phyloP scores from a whole-genome alignment of 1,140 invertebrate species.

The Aricia agestis region DNA sequence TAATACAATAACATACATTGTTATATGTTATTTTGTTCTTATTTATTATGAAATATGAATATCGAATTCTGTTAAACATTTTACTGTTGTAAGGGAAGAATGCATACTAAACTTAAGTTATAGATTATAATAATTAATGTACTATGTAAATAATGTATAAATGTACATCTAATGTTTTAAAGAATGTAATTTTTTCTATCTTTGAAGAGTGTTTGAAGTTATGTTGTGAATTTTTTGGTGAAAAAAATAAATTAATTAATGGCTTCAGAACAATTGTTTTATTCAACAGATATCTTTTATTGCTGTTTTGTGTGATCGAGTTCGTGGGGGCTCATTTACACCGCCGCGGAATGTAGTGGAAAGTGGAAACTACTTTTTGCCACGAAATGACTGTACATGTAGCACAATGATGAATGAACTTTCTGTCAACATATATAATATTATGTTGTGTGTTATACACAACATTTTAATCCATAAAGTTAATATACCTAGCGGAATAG shows the following conservation, averaged over 20 bases:
- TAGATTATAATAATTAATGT: background rate
- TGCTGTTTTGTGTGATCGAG: too few relatives aligned
- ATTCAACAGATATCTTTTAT: background rate
- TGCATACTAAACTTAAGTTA: slow-evolving; percentile 1
- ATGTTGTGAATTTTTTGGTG: slow-evolving; percentile 28
- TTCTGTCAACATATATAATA: too few relatives aligned
- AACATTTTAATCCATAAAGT: too few relatives aligned
- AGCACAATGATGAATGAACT: too few relatives aligned
- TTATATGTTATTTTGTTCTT: background rate
- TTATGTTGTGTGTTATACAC: too few relatives aligned
- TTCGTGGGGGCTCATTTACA: too few relatives aligned
- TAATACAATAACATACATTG: background rate
- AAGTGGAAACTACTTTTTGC: too few relatives aligned
- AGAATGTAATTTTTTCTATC: slow-evolving; percentile 27
- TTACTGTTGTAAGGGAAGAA: background rate
- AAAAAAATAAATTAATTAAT: slow-evolving; percentile 15
- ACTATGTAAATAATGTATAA: slow-evolving; percentile 18
- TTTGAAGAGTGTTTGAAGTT: slow-evolving; percentile 33
- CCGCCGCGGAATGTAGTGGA: too few relatives aligned
- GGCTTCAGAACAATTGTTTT: slow-evolving; percentile 12
- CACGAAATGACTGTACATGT: too few relatives aligned
- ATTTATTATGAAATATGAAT: slow-evolving; percentile 1
- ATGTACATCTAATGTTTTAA: slow-evolving; percentile 13
- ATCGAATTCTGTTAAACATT: background rate
- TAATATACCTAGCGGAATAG: too few relatives aligned